phyloP scores from a whole-genome alignment of 2,113 vertebrate species.

The Melanerpes formicivorus region DNA sequence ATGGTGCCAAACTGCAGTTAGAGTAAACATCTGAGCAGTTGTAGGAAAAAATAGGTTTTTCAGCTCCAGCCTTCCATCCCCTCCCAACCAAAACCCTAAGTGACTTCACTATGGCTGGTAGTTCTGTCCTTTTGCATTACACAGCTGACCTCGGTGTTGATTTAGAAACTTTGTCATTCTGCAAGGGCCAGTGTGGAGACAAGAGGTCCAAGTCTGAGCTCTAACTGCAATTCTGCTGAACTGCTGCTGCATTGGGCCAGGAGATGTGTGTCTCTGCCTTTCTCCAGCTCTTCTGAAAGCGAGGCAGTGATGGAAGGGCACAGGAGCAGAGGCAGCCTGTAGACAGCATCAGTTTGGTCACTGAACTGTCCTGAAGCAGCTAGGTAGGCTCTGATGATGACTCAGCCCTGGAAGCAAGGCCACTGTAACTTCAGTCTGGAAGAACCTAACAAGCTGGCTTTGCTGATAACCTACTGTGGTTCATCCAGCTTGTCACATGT shows the following conservation, averaged over 20 bases:
- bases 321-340: background rate
- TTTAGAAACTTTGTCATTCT: background rate
- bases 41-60: background rate
- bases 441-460: background rate
- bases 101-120: background rate
- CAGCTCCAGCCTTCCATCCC: accelerated
- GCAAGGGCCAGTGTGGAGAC: accelerated
- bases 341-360: background rate
- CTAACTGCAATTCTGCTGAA: background rate
- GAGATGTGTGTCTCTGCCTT: background rate
- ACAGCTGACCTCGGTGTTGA: background rate
- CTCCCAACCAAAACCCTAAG: background rate
- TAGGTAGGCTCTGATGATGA: background rate
- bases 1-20: background rate
- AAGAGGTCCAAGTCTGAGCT: background rate
- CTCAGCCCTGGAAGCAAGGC: background rate
- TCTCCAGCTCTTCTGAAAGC: accelerated
- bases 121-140: background rate
- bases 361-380: accelerated
- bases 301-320: background rate
- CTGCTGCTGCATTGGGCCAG: too few relatives aligned
- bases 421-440: background rate
- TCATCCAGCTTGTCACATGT: accelerated
- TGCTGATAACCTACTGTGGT: background rate
- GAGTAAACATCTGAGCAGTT: background rate